A percentile compares a stretch with the other conserved stretches of the same genome.
Evolutionary conservation across 1,140 invertebrate genomes (phyloP).

Genomic region (Diabrotica virgifera): DNA sequence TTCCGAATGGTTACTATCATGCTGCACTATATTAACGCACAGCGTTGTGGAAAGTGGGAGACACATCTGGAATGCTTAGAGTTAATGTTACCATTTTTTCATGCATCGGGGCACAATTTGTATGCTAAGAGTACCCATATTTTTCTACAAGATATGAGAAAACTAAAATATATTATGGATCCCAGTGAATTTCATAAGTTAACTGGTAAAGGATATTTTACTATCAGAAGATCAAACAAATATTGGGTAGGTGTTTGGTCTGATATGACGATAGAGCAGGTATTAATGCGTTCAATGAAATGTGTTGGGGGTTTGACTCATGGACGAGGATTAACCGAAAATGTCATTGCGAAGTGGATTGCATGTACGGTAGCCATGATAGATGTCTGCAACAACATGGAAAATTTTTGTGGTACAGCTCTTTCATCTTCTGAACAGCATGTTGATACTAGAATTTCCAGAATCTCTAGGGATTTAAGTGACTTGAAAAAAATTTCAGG

Average conservation of each 20-base stretch:
- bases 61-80: conserved; percentile 39
- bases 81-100: conserved; percentile 48
- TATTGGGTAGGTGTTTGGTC: conserved; percentile 49
- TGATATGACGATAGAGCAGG: too few relatives aligned
- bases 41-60: conserved; percentile 42
- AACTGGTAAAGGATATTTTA: conserved; percentile 36
- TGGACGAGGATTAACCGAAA: conserved; percentile 32
- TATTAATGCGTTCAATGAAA: conserved; percentile 46
- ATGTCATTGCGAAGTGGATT: conserved; percentile 27
- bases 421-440: conserved; percentile 30
- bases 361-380: conserved; percentile 19
- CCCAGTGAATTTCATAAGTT: conserved; percentile 19
- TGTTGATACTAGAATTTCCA: conserved; percentile 39
- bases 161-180: conserved; percentile 32
- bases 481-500: conserved; percentile 27
- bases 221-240: conserved; percentile 42
- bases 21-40: conserved; percentile 39
- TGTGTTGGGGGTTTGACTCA: conserved; percentile 34
- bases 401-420: conserved; percentile 25
- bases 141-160: conserved; percentile 50
- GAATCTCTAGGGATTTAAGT: conserved; percentile 37
- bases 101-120: conserved; percentile 48
- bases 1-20: conserved; percentile 35
- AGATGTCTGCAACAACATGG: conserved; percentile 24
- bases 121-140: conserved; percentile 51